These are phyloP conservation scores for Pachyramphus minor DNA, from an alignment of 2,113 vertebrate species.

Conservation along the genomic window DNA sequence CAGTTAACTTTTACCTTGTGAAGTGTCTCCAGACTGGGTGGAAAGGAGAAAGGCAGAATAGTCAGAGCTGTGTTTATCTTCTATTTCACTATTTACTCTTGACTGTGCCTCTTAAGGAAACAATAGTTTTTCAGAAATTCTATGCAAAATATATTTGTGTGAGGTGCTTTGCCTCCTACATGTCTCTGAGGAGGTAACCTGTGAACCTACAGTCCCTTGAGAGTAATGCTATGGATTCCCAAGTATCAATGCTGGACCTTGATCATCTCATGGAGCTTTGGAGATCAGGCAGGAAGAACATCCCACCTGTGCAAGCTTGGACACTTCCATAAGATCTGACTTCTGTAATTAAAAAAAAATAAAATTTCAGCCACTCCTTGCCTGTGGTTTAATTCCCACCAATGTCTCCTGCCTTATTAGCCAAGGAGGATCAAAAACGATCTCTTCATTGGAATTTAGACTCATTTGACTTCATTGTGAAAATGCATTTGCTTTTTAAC, in stretches of 20 bases:
- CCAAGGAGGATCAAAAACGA: background rate
- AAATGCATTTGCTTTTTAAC: background rate
- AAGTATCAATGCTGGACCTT: background rate
- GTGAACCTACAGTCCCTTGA: background rate
- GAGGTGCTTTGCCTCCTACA: background rate
- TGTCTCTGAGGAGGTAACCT: background rate
- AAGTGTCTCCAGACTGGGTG: background rate
- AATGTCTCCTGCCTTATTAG: background rate
- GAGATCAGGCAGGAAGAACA: background rate
- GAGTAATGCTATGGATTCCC: background rate
- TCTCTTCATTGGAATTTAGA: background rate
- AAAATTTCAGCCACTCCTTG: background rate
- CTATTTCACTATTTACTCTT: background rate
- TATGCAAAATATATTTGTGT: background rate
- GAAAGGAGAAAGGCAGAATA: background rate
- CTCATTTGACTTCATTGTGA: background rate
- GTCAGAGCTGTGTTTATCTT: background rate
- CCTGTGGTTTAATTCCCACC: background rate
- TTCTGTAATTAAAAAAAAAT: background rate
- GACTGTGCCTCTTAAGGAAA: background rate
- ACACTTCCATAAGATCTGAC: fast-evolving
- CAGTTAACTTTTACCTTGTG: background rate
- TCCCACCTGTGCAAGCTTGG: background rate
- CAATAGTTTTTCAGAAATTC: background rate
- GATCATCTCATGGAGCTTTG: background rate